These are phyloP conservation scores for Galago senegalensis DNA, from an alignment of 2,797 vertebrate genomes.

Conservation along the genomic window DNA sequence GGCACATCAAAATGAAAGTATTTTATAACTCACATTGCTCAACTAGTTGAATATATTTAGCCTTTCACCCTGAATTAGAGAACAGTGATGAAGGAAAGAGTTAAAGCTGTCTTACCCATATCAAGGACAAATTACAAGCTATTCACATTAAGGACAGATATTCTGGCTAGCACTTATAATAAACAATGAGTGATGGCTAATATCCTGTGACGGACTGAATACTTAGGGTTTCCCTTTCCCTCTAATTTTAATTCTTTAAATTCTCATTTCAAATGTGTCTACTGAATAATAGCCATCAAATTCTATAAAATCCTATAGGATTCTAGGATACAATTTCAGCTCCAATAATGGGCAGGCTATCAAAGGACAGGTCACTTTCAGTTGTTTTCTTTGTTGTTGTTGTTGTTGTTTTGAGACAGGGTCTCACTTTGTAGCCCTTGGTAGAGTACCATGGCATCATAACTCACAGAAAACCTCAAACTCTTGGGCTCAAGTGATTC, in stretches of 20 bases:
- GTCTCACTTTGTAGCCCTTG: too few relatives aligned
- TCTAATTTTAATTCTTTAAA: conserved; percentile 61
- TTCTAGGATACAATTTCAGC: conserved; percentile 46
- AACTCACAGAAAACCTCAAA: too few relatives aligned
- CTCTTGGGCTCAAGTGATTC: too few relatives aligned
- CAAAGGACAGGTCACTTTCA: neutral
- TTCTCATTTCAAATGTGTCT: conserved; percentile 66
- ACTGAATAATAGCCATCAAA: conserved; percentile 25
- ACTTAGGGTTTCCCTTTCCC: conserved; percentile 12
- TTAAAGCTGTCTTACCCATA: neutral
- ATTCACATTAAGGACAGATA: neutral
- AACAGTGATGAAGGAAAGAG: conserved; percentile 37
- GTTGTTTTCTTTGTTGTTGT: neutral
- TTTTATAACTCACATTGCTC: conserved; percentile 19
- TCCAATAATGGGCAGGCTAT: conserved; percentile 29
- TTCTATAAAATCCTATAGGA: neutral
- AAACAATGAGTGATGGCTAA: neutral
- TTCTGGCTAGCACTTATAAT: conserved; percentile 51
- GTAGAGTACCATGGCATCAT: too few relatives aligned
- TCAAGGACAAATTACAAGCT: conserved; percentile 44
- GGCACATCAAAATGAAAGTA: conserved; percentile 49
- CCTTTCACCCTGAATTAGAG: conserved; percentile 44
- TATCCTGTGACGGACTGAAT: conserved; percentile 21
- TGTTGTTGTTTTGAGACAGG: too few relatives aligned
- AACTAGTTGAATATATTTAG: neutral